A percentile compares a stretch with the other conserved stretches of the same genome.
phyloP scores from a whole-genome alignment of 2,113 vertebrate genomes.

The Theristicus caerulescens region DNA sequence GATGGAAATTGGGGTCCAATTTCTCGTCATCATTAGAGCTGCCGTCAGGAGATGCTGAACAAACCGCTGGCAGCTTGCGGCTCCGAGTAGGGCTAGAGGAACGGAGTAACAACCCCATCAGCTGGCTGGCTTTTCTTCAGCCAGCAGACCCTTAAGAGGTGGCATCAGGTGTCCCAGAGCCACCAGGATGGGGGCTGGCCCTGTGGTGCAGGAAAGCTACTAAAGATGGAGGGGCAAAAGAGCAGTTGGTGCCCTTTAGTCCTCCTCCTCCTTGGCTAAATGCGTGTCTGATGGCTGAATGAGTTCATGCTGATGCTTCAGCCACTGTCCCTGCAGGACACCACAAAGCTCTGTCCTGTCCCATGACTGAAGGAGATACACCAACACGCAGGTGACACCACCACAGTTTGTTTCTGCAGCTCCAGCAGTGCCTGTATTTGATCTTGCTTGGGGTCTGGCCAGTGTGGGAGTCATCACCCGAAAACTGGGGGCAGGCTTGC shows the following conservation, averaged over 20 bases:
- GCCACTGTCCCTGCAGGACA: background rate
- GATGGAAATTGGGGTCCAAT: background rate
- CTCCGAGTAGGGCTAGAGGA: background rate
- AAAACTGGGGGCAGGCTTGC: background rate
- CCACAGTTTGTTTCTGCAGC: background rate
- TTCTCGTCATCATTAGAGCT: background rate
- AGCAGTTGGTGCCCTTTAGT: background rate
- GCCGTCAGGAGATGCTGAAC: background rate
- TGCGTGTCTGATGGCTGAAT: background rate
- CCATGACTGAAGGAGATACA: background rate
- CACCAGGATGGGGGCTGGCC: background rate
- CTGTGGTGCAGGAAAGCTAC: background rate
- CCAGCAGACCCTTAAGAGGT: background rate
- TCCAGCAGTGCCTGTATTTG: background rate
- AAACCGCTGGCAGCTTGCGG: background rate
- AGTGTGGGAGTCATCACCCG: too few species aligned
- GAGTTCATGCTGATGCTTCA: background rate
- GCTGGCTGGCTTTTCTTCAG: background rate
- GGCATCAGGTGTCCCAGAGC: background rate
- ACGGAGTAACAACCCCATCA: rapidly evolving
- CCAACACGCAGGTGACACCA: background rate
- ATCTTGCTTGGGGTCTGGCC: background rate
- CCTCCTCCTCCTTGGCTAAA: background rate
- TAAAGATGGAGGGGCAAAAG: background rate
- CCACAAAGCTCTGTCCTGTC: background rate